Evolutionary conservation across 1,140 invertebrate species (phyloP).

Genomic region (Apis laboriosa): DNA sequence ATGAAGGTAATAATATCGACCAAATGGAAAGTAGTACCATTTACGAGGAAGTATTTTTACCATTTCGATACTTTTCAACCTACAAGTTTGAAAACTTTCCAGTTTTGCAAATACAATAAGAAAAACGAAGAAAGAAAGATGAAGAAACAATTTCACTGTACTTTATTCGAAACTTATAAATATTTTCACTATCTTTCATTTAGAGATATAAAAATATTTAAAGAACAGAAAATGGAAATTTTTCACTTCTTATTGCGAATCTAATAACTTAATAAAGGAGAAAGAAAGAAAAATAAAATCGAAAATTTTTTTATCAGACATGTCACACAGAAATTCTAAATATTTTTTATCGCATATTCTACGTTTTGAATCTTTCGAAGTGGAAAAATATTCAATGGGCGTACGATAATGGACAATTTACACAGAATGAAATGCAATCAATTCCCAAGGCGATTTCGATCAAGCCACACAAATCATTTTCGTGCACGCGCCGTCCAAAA

Average conservation of each 20-base stretch:
- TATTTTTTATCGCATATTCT: too few species aligned
- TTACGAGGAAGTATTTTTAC: slow-evolving; percentile 12
- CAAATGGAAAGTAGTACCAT: neutral
- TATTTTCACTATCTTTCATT: neutral
- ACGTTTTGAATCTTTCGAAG: neutral
- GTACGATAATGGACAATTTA: neutral
- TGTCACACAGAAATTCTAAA: too few species aligned
- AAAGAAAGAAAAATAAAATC: neutral
- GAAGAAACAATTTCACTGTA: neutral
- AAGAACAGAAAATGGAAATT: too few species aligned
- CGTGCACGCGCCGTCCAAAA: slow-evolving; percentile 12
- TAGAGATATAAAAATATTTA: too few species aligned
- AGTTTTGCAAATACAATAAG: neutral
- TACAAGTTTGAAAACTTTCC: neutral
- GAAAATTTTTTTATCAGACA: neutral
- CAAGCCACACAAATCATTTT: slow-evolving; percentile 23
- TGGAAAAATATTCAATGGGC: neutral
- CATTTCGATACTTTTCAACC: neutral
- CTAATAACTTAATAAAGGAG: neutral
- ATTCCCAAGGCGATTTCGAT: slow-evolving; percentile 24
- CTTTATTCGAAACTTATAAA: neutral
- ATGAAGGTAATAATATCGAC: neutral
- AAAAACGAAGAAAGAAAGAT: neutral
- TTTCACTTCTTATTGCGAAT: too few species aligned
- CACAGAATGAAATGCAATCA: slow-evolving; percentile 11